Evolutionary conservation across 2,113 vertebrate species (phyloP).

Genomic region (Ameiurus melas): DNA sequence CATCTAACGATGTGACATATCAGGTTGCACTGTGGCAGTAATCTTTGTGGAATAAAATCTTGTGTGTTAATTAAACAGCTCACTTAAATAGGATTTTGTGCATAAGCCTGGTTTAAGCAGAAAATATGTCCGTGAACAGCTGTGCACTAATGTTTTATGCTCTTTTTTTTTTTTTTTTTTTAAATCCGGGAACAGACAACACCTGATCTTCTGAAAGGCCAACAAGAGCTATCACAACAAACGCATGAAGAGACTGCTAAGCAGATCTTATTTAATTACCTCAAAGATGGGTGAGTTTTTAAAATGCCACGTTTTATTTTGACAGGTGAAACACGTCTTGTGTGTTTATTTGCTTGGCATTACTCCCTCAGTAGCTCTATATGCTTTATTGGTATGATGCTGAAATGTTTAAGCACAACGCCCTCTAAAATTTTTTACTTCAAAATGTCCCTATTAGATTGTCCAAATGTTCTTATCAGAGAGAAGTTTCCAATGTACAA

Average conservation of each 20-base stretch:
- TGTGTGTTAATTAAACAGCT: neutral
- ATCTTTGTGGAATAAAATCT: neutral
- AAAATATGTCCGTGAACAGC: neutral
- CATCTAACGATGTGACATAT: neutral
- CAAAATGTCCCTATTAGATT: constrained; percentile 47
- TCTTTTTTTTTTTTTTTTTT: neutral
- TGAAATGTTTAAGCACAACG: neutral
- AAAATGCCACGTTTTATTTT: neutral
- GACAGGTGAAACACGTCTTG: neutral
- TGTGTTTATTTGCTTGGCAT: neutral
- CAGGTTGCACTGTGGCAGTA: neutral
- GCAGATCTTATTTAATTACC: constrained; percentile 95
- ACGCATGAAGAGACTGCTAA: constrained; percentile 96
- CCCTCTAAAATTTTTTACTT: neutral
- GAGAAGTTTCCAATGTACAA: constrained; percentile 56
- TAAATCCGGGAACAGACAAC: constrained; percentile 76
- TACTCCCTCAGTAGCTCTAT: neutral
- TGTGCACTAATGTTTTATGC: neutral
- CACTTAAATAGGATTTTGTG: no score
- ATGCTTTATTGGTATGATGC: neutral
- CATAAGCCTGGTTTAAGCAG: neutral
- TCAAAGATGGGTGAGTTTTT: constrained; percentile 91
- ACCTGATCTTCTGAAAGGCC: constrained; percentile 94
- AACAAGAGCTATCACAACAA: constrained; percentile 89
- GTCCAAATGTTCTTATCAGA: constrained; percentile 55